A percentile compares a stretch with the other conserved stretches of the same genome.
These are phyloP conservation scores for Syngnathus scovelli DNA, from an alignment of 2,113 vertebrate species.

Conservation along the genomic window DNA sequence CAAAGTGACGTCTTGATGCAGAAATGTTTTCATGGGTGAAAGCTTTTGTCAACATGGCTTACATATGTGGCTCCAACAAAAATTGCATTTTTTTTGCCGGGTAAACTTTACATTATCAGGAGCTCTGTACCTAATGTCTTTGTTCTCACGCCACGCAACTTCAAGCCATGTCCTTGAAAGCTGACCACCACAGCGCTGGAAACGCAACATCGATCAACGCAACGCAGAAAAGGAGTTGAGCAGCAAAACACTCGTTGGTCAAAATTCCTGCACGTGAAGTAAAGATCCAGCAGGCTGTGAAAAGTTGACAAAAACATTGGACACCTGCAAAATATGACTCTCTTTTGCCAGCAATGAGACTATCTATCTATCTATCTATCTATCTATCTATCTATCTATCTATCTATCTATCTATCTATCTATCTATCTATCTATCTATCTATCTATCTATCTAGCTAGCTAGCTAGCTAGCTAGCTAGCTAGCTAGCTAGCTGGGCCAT, in stretches of 20 bases:
- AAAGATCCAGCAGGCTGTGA: background rate
- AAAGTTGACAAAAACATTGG: background rate
- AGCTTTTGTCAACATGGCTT: constrained; percentile 10
- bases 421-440: too few species aligned
- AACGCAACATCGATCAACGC: background rate
- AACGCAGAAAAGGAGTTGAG: background rate
- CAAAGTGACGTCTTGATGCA: background rate
- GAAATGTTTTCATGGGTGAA: background rate
- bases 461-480: background rate
- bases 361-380: too few species aligned
- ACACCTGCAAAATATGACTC: background rate
- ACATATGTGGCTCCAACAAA: background rate
- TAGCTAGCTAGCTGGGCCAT: background rate
- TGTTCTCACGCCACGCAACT: background rate
- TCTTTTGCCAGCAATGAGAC: background rate
- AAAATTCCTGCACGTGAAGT: background rate
- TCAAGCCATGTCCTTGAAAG: constrained; percentile 2
- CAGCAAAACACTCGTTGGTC: background rate
- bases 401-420: too few species aligned
- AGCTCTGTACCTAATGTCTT: background rate
- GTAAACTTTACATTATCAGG: background rate
- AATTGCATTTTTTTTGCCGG: too few species aligned
- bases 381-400: too few species aligned
- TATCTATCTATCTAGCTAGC: too few species aligned
- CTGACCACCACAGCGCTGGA: background rate